Conservation (phyloP, 2,113 vertebrate species). For the Ancistrus triradiatus region DNA sequence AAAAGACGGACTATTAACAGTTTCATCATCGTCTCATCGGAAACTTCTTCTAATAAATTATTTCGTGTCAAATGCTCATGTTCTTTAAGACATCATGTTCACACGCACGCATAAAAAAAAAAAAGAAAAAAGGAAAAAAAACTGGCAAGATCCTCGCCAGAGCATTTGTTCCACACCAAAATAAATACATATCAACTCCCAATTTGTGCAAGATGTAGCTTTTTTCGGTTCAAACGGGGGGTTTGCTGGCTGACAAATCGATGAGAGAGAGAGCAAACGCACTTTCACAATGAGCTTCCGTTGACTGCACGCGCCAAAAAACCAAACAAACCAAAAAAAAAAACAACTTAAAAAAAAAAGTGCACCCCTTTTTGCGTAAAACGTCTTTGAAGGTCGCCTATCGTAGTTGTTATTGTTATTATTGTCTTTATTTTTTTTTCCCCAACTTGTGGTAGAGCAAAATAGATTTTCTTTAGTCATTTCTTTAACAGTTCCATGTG, state of each 20-base stretch:
- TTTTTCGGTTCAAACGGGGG: constrained; percentile 41
- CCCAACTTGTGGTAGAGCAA: constrained; percentile 99
- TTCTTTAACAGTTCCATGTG: constrained; percentile 98
- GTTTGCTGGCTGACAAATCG: constrained; percentile 83
- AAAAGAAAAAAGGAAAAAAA: too few relatives aligned
- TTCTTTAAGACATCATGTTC: constrained; percentile 70
- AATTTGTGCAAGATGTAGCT: constrained; percentile 66
- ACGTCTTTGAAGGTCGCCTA: constrained; percentile 80
- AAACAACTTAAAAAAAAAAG: constrained; percentile 62
- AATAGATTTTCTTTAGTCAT: constrained; percentile 99
- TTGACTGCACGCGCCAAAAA: constrained; percentile 32
- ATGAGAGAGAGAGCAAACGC: constrained; percentile 78
- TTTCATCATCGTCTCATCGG: constrained; percentile 34
- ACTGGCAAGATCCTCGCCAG: constrained; percentile 66
- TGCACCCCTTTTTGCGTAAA: constrained; percentile 81
- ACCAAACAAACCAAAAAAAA: too few relatives aligned
- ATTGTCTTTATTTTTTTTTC: constrained; percentile 54
- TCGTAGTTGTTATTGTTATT: constrained; percentile 53
- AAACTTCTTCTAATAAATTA: constrained; percentile 68
- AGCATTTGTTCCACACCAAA: constrained; percentile 67
- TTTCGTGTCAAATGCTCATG: constrained; percentile 85
- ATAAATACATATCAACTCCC: constrained; percentile 71
- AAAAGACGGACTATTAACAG: constrained; percentile 58
- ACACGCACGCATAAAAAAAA: too few relatives aligned
- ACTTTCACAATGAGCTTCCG: too few relatives aligned